Evolutionary conservation across 1,140 invertebrate species (phyloP), one percentile per base, ranked within the genome.

Genomic region (Alviniconcha marisindica): DNA sequence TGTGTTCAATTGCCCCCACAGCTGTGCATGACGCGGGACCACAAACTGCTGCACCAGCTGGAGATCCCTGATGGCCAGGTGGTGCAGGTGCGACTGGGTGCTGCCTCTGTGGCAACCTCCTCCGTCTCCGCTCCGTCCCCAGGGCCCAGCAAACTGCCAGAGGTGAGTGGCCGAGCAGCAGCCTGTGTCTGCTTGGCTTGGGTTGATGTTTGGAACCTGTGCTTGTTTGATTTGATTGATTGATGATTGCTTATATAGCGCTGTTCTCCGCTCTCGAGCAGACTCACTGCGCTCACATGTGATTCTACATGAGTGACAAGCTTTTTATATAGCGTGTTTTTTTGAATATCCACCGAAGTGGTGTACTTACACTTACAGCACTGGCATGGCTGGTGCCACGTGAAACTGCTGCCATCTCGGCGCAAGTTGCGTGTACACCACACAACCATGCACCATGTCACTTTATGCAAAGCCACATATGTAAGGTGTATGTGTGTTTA

Each of bases 21-120:
- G 93, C 86, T 92, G 69, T 87, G 84, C 44, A 83, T 82, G 76
- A 90, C 89, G 56, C 91, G 93, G 78, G 93, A 94, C 63, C 93
- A 94, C 82, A 93, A 93, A 56, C 85, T 93, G 40, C 83, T 94
- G 31, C 87, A 91, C 83, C 93, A 94, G 86, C 79, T 94, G 18
- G 92, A 91, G 48, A 86, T 93, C 86, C 89, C 89, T 42, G 93
- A 94, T 85, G 90, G 91, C 60, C 92, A 93, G 78, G 87, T 88
- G 33, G 84, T 93, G n/a, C 88, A 89, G 76, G 90, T 92, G 33
- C 83, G 90, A 83, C 81, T 92, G 77, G 85, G 88, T 2, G 80
- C 89, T 12, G 89, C 91, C 42, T 83, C 90, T 83, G 81, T 91
- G 73, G 85, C 87, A 12, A 83, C 89, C 21, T 83, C 81, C 77